Evolutionary conservation across 2,888 invertebrate genomes (phyloP).

Genomic region (Dicyrtomina minuta): DNA sequence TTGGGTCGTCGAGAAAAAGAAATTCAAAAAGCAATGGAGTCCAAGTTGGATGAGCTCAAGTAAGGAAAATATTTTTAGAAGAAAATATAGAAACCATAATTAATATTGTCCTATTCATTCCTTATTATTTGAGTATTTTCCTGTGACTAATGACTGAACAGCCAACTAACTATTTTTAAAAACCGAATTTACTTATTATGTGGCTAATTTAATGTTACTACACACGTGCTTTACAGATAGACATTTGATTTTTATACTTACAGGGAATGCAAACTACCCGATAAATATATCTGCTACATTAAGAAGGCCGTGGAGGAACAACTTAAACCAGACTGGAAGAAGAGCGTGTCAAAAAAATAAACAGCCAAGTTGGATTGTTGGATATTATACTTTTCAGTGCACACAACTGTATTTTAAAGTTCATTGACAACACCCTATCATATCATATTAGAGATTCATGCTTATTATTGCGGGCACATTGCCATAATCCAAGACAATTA

Average conservation of each 20-base stretch:
- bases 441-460: background rate
- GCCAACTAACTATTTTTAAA: background rate
- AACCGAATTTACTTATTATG: no score
- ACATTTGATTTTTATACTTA: background rate
- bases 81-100: background rate
- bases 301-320: constrained; percentile 49
- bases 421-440: background rate
- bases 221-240: no score
- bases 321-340: constrained; percentile 48
- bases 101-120: constrained; percentile 5
- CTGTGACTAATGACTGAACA: background rate
- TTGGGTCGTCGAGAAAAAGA: constrained; percentile 42
- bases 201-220: background rate
- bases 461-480: no score
- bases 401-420: no score
- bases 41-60: constrained; percentile 48
- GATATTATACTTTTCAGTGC: no score
- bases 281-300: constrained; percentile 50
- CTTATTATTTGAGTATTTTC: background rate
- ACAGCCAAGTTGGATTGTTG: no score
- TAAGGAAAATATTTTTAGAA: constrained; percentile 11
- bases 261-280: constrained; percentile 48
- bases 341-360: constrained; percentile 35
- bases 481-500: no score
- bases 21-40: constrained; percentile 48